Conservation (phyloP, 2,113 vertebrate species). For the Vicugna pacos region DNA sequence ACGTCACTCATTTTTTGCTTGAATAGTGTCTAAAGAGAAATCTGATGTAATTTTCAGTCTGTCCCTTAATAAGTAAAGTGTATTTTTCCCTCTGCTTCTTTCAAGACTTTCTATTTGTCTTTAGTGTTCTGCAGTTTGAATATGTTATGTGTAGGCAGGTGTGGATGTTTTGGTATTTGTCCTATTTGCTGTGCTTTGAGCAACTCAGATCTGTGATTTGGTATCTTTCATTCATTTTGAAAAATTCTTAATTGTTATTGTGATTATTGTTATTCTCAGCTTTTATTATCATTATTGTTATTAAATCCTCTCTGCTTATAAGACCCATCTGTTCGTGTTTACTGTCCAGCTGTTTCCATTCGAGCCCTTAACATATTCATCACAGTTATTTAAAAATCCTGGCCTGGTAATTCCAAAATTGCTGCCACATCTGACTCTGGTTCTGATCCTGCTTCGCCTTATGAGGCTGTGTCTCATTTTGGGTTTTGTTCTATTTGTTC, state of each 20-base stretch:
- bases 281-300: neutral
- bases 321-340: neutral
- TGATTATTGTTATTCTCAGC: neutral
- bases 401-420: neutral
- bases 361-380: neutral
- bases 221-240: slow-evolving; percentile 8
- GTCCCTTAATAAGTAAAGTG: neutral
- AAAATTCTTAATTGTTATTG: neutral
- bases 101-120: neutral
- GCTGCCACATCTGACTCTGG: neutral
- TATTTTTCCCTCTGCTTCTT: neutral
- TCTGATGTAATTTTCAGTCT: neutral
- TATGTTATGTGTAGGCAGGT: neutral
- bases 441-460: neutral
- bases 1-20: neutral
- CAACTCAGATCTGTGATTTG: neutral
- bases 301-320: neutral
- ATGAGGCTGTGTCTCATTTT: neutral
- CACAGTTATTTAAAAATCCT: neutral
- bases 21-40: neutral
- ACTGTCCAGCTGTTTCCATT: neutral
- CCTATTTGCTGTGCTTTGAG: neutral
- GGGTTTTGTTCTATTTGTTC: neutral
- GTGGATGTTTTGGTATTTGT: neutral
- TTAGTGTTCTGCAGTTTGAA: neutral